Percentiles rank a stretch among this genome's conserved stretches.
Conservation (phyloP, 2,888 invertebrate species). For the Pseudococcus jackbeardsleyi region DNA sequence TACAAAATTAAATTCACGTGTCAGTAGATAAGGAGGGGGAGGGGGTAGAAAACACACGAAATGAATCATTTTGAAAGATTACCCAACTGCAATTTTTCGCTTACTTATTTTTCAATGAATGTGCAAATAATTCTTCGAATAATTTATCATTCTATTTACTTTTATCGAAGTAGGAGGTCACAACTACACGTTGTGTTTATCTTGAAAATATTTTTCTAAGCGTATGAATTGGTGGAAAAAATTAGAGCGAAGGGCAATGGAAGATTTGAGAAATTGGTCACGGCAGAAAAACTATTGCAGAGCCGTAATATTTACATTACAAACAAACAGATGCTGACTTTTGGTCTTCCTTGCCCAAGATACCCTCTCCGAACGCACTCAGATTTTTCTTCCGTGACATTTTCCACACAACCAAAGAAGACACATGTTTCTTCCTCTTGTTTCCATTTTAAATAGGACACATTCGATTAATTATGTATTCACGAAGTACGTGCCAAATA, state of each 20-base stretch:
- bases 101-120: too few species aligned
- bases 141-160: too few species aligned
- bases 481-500: not conserved
- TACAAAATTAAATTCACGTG: too few species aligned
- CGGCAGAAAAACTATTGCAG: not conserved
- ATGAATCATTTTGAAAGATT: too few species aligned
- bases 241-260: not conserved
- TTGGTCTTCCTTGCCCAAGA: not conserved
- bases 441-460: not conserved
- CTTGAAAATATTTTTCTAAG: too few species aligned
- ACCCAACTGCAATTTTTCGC: too few species aligned
- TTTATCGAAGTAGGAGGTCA: too few species aligned
- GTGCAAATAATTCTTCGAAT: too few species aligned
- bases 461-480: slow-evolving; percentile 19
- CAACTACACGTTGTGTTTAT: too few species aligned
- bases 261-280: not conserved
- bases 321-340: not conserved
- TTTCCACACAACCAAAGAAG: not conserved
- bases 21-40: too few species aligned
- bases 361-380: not conserved
- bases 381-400: not conserved
- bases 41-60: too few species aligned
- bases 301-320: not conserved
- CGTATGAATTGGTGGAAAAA: not conserved
- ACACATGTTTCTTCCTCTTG: not conserved